These are phyloP conservation scores for Misgurnus anguillicaudatus DNA, from an alignment of 2,113 vertebrate species.

Conservation along the genomic window DNA sequence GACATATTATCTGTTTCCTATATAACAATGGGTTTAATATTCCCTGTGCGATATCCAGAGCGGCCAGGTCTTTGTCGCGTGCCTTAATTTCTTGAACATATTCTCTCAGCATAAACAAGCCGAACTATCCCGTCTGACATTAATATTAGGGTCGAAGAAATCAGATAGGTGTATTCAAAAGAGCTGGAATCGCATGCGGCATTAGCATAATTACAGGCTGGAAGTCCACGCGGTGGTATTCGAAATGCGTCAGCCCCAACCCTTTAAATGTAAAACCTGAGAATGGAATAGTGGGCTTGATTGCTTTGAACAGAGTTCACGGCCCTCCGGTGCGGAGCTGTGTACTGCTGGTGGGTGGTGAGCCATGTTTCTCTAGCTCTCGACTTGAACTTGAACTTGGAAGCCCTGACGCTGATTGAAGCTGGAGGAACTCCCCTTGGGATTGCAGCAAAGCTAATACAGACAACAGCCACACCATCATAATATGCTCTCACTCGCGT, in stretches of 20 bases:
- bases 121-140: conserved; percentile 70
- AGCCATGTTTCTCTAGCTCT: conserved; percentile 89
- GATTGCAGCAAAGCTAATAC: conserved; percentile 62
- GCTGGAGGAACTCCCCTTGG: conserved; percentile 95
- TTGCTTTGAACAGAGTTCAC: conserved; percentile 50
- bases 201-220: conserved; percentile 98
- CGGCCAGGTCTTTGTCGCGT: conserved; percentile 16
- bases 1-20: conserved; percentile 53
- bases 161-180: conserved; percentile 88
- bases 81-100: background rate
- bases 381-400: conserved; percentile 90
- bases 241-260: conserved; percentile 25
- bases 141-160: conserved; percentile 76
- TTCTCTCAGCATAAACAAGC: conserved; percentile 17
- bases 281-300: conserved; percentile 28
- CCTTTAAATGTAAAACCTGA: conserved; percentile 40
- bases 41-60: background rate
- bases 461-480: conserved; percentile 39
- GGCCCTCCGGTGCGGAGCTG: conserved; percentile 40
- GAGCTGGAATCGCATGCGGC: conserved; percentile 93
- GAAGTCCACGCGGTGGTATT: conserved; percentile 57
- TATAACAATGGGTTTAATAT: conserved; percentile 40
- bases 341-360: conserved; percentile 34
- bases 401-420: conserved; percentile 85
- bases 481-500: background rate